Evolutionary conservation across 2,888 invertebrate genomes (phyloP).

Genomic region (Poecilus cupreus): DNA sequence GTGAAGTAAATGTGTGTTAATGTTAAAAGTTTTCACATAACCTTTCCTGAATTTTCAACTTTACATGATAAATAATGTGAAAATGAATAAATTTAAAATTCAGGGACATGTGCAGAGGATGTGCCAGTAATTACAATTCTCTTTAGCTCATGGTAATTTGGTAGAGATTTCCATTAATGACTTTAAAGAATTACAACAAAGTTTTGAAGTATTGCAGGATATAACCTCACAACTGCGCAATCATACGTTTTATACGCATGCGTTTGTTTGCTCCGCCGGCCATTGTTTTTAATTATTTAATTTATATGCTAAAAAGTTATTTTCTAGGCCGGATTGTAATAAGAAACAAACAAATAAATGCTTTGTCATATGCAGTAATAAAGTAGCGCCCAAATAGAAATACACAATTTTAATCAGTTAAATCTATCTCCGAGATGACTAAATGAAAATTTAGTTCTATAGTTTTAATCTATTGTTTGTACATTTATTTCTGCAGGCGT

Average conservation of each 20-base stretch:
- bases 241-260: slow-evolving; percentile 21
- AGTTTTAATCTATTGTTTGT: slow-evolving; percentile 7
- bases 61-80: slow-evolving; percentile 30
- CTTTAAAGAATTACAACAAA: slow-evolving; percentile 47
- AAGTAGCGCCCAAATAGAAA: slow-evolving; percentile 43
- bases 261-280: slow-evolving; percentile 29
- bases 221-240: slow-evolving; percentile 45
- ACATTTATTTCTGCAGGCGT: too few species aligned
- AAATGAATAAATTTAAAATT: slow-evolving; percentile 48
- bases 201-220: slow-evolving; percentile 43
- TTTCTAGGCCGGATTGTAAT: slow-evolving; percentile 48
- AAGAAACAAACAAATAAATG: slow-evolving; percentile 42
- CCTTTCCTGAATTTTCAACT: slow-evolving; percentile 35
- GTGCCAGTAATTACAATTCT: slow-evolving; percentile 50
- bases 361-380: slow-evolving; percentile 53
- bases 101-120: slow-evolving; percentile 53
- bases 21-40: slow-evolving; percentile 39
- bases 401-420: background rate
- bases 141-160: slow-evolving; percentile 47
- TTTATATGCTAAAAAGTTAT: slow-evolving; percentile 55
- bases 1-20: background rate
- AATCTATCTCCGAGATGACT: slow-evolving; percentile 45
- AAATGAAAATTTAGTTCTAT: slow-evolving; percentile 1
- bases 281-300: slow-evolving; percentile 59
- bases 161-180: slow-evolving; percentile 52